Base-by-base conservation (phyloP, 2,888 invertebrate genomes). In the Vannuccia rotundouncinata region DNA sequence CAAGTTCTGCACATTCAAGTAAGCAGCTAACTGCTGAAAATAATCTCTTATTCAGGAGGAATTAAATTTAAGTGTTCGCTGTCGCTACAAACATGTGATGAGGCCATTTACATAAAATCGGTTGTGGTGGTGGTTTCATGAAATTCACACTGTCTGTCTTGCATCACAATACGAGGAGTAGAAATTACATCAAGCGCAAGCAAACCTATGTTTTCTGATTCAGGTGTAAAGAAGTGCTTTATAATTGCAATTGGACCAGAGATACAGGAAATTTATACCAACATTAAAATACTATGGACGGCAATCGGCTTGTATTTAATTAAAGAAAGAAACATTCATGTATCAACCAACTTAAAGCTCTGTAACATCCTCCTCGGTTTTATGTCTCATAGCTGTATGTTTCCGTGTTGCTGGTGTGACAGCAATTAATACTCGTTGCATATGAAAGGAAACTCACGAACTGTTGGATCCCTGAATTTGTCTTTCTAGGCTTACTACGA, bases 161-260 rank as follows among this genome's bases (percentile, higher is more conserved):
- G 5, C 45, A 5, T 45, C 45, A 45, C 45, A 45, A 45, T 45
- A 45, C n/a, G 17, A 45, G 10, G 45, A 45, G 45, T 13, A 45
- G 45, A 45, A 13, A 17, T 45, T 45, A 17, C 17, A 45, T 45
- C 45, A 45, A 45, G 45, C 45, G 45, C 45, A 73, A 73, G 74
- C 27, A 73, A 73, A 27, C 27, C 74, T 10, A 5, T 27, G 29
- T 73, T 73, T 73, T 27, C 27, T 73, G 74, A 73, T 73, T 73
- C 27, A 27, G 22, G 74, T n/a, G 74, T 73, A 73, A 73, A 73
- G 45, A 73, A 73, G 29, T 73, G 74, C 27, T 73, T 77, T 75
- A 77, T 77, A 27, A 31, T 77, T 77, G 77, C 59, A 31, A 77
- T 45, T 75, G 77, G n/a, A 60, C 77, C 77, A 31, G 73, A 29